Percentiles rank a stretch among this genome's conserved stretches.
phyloP scores from a whole-genome alignment of 1,140 invertebrate genomes.

The Pseudachorutes palmiensis region DNA sequence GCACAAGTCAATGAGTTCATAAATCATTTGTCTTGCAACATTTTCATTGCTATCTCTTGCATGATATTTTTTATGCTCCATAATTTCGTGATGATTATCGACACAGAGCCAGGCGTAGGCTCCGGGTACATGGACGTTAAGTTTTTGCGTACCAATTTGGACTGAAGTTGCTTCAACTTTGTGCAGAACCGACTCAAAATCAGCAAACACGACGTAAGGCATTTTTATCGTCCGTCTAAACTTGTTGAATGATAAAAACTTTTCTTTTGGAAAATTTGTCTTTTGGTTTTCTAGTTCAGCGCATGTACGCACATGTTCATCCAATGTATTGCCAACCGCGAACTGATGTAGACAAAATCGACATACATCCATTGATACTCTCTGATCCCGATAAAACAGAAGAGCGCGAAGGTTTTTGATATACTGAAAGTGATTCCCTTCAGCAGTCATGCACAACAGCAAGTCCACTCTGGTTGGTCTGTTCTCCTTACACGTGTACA shows the following conservation, averaged over 20 bases:
- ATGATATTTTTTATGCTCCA: not conserved
- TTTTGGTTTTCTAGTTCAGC: not conserved
- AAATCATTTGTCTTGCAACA: not conserved
- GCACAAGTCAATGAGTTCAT: not conserved
- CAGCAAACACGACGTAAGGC: not conserved
- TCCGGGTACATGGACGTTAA: not conserved
- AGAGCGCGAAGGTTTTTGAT: not conserved
- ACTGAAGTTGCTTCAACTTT: not conserved
- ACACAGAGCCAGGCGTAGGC: not conserved
- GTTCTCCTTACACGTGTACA: not conserved
- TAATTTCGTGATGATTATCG: not conserved
- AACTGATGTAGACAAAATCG: constrained; percentile 4
- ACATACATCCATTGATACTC: not conserved
- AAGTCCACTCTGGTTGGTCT: constrained; percentile 1
- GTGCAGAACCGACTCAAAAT: not conserved
- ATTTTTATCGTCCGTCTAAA: not conserved
- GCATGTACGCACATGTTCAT: not conserved
- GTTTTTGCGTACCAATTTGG: not conserved
- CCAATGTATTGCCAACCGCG: too few relatives aligned
- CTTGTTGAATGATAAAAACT: not conserved
- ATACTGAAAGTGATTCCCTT: not conserved
- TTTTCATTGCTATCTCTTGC: not conserved
- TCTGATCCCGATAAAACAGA: not conserved
- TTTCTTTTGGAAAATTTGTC: constrained; percentile 6
- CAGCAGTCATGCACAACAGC: not conserved